Percentiles rank a stretch among this genome's conserved stretches.
phyloP scores from a whole-genome alignment of 1,140 invertebrate species.

The Metopolophium dirhodum region DNA sequence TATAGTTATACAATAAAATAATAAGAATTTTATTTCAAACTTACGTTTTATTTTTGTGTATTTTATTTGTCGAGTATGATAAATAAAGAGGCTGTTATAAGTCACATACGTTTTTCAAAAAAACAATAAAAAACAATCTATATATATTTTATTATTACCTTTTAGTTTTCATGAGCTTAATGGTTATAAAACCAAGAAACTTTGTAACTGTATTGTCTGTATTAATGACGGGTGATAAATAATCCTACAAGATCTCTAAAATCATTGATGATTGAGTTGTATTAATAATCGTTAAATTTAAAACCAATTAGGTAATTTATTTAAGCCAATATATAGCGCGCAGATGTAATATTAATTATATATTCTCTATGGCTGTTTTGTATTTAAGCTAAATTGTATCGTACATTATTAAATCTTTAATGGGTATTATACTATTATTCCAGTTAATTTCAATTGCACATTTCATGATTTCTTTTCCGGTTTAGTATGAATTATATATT shows the following conservation, averaged over 20 bases:
- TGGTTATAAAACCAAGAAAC: conserved; percentile 1
- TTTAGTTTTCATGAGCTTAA: not conserved
- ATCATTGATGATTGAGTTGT: conserved; percentile 15
- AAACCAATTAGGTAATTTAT: not conserved
- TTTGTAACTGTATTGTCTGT: not conserved
- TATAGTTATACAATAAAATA: not conserved
- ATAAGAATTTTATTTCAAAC: not conserved
- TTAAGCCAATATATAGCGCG: not conserved
- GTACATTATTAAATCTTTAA: not conserved
- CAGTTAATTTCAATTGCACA: not conserved
- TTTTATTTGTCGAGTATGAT: not conserved
- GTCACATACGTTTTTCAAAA: not conserved
- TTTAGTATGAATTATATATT: not conserved
- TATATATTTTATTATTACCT: not conserved
- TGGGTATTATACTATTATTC: not conserved
- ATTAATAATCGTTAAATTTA: conserved; percentile 28
- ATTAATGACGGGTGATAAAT: not conserved
- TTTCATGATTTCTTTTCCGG: not conserved
- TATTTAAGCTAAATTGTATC: not conserved
- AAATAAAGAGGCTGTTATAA: not conserved
- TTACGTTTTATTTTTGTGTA: not conserved
- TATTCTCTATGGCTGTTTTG: not conserved
- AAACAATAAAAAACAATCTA: not conserved
- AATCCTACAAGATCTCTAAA: not conserved
- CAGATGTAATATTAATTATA: not conserved